Evolutionary conservation across 2,888 invertebrate species (phyloP), one percentile per base, ranked within the genome.

Genomic region (Polydrusus tereticollis): DNA sequence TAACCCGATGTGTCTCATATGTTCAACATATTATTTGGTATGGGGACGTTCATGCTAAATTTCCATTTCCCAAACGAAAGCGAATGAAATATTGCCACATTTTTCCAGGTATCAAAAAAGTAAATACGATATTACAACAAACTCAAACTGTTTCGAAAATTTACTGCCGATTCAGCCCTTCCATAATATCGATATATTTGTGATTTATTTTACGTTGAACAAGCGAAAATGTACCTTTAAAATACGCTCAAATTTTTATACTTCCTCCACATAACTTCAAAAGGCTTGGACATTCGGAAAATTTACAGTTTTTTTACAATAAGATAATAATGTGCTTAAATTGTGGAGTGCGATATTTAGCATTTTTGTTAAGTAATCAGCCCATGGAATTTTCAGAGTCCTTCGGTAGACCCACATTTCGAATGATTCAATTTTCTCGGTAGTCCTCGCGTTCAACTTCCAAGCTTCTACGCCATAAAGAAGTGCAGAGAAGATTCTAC

Each of bases 101-200:
- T 55, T 65, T 50, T 65, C 64, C 65, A 65, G 52, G 55, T 65
- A 65, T 50, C 64, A 29, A 65, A 65, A 65, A 65, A 52, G 45
- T 58, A 58, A 66, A 66, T 66, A 66, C 57, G 66, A 43, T 57
- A 58, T 66, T 58, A 57, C 45, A 66, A 58, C 58, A 57, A 66
- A 66, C 36, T 66, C 47, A 57, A 43, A 58, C 64, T 33, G 65
- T 65, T 38, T 55, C 43, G 38, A 26, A 55, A 65, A 65, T 66
- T 65, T 65, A 55, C 57, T 38, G 55, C 38, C 52, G 55, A 57
- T 65, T 55, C 65, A 45, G 43, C 62, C 45, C 45, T 41, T 12
- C 21, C 45, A 26, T 43, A 23, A 23, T 62, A 26, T 41, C 43
- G 62, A 62, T 26, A 62, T 43, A 7, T 45, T 26, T 26, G 26